Percentiles rank a stretch among this genome's conserved stretches.
Evolutionary conservation across 2,797 vertebrate species (phyloP).

Genomic region (Danio albolineatus): DNA sequence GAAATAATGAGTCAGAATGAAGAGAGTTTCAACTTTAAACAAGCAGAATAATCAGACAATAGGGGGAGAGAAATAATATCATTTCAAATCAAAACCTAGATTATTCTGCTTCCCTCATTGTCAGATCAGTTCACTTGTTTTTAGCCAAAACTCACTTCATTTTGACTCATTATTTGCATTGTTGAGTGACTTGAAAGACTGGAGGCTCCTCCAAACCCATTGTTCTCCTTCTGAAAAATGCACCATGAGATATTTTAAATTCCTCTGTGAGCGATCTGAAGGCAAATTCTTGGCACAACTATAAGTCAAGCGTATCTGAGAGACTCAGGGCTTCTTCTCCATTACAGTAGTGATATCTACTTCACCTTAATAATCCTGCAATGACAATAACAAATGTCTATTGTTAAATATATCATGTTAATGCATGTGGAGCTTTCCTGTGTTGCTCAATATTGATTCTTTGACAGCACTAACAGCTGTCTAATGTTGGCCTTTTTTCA

Average conservation of each 20-base stretch:
- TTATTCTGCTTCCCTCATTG: too few species aligned
- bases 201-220: too few species aligned
- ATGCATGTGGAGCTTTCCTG: not conserved
- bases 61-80: too few species aligned
- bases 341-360: not conserved
- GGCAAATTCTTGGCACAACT: slow-evolving; percentile 8
- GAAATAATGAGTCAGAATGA: too few species aligned
- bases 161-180: too few species aligned
- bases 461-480: not conserved
- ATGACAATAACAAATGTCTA: not conserved
- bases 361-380: not conserved
- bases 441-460: not conserved
- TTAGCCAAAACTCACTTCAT: too few species aligned
- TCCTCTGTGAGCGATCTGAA: not conserved
- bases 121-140: too few species aligned
- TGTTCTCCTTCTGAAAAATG: too few species aligned
- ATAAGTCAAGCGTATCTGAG: not conserved
- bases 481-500: not conserved
- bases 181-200: too few species aligned
- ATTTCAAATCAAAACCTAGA: too few species aligned
- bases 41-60: too few species aligned
- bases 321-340: not conserved
- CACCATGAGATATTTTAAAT: not conserved
- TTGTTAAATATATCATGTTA: not conserved
- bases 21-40: too few species aligned